These are phyloP conservation scores for Hermaeophaga mercurialis DNA, from an alignment of 2,888 invertebrate species.

Conservation along the genomic window DNA sequence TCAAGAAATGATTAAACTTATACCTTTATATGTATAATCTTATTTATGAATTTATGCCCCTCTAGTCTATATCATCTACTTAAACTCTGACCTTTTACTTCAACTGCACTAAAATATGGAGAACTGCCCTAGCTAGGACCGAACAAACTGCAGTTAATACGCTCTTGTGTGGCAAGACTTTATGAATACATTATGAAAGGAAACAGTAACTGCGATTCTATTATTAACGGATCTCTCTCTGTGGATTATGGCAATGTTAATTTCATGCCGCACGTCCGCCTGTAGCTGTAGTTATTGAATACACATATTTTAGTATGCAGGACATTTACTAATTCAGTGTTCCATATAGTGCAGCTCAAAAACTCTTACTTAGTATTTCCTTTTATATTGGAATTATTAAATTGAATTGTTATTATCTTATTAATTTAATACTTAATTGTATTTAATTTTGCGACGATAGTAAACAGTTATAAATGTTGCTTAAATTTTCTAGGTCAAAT, in stretches of 20 bases:
- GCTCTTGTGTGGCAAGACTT: conserved; percentile 23
- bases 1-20: no score
- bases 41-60: no score
- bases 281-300: conserved; percentile 22
- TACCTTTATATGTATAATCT: no score
- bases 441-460: no score
- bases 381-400: no score
- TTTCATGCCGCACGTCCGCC: conserved; percentile 21
- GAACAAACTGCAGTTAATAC: conserved; percentile 18
- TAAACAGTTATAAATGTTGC: no score
- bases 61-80: no score
- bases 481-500: no score
- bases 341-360: conserved; percentile 8
- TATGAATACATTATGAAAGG: conserved; percentile 24
- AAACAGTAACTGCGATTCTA: conserved; percentile 23
- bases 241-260: conserved; percentile 21
- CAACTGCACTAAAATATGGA: conserved; percentile 10
- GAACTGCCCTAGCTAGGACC: conserved; percentile 3
- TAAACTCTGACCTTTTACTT: neutral
- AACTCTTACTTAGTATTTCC: conserved; percentile 9
- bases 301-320: conserved; percentile 28
- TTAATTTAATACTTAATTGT: no score
- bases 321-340: conserved; percentile 17
- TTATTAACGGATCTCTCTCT: conserved; percentile 27
- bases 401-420: no score